These are phyloP conservation scores for Lepilemur ruficaudatus DNA, from an alignment of 2,797 vertebrate genomes.

Conservation along the genomic window DNA sequence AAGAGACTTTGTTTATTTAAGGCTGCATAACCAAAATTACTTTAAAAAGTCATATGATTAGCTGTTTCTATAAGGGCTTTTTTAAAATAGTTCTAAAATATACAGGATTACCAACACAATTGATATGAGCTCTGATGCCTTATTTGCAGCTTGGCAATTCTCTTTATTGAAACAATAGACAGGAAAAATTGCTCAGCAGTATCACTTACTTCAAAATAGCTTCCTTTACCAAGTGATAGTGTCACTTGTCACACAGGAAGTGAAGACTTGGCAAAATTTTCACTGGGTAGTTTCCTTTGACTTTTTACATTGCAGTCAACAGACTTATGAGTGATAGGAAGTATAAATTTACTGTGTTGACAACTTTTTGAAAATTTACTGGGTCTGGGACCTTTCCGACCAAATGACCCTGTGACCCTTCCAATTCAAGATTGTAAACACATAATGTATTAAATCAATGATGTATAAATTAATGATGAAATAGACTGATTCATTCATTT, in stretches of 20 bases:
- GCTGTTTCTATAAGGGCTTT: slow-evolving; percentile 21
- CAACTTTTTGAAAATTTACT: slow-evolving; percentile 52
- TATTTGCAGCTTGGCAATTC: slow-evolving; percentile 47
- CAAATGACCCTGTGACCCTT: not conserved
- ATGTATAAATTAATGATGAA: not conserved
- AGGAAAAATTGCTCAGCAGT: slow-evolving; percentile 68
- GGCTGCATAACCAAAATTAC: not conserved
- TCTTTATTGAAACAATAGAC: slow-evolving; percentile 55
- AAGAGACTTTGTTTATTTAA: not conserved
- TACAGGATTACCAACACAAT: slow-evolving; percentile 39
- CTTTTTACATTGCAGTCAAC: slow-evolving; percentile 56
- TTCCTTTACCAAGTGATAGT: slow-evolving; percentile 65
- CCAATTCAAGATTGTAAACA: not conserved
- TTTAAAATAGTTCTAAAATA: slow-evolving; percentile 47
- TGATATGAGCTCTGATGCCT: slow-evolving; percentile 40
- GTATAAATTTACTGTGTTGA: slow-evolving; percentile 66
- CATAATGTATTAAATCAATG: not conserved
- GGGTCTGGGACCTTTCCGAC: not conserved
- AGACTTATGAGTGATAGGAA: slow-evolving; percentile 56
- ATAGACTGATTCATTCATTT: not conserved
- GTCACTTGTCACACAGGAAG: slow-evolving; percentile 80
- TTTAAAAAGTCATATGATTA: slow-evolving; percentile 17
- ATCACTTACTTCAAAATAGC: slow-evolving; percentile 54
- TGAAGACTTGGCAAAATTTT: slow-evolving; percentile 70
- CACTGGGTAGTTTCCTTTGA: slow-evolving; percentile 68